A percentile compares a stretch with the other conserved stretches of the same genome.
These are phyloP conservation scores for Heliconius eleuchia DNA, from an alignment of 1,140 invertebrate genomes.

Conservation along the genomic window DNA sequence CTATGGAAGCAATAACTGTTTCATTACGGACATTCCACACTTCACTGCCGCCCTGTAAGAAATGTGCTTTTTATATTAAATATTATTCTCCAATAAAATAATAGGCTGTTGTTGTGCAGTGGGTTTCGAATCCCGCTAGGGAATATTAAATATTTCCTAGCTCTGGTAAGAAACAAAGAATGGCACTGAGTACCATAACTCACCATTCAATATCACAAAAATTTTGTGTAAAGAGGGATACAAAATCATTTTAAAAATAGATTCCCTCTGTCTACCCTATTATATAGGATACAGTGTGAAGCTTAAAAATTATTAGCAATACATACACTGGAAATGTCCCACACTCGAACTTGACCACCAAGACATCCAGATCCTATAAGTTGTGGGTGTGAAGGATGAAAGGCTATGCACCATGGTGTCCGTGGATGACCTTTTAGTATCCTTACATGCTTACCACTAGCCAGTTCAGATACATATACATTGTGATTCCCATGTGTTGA, in stretches of 20 bases:
- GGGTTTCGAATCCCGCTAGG: no score
- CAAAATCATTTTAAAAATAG: no score
- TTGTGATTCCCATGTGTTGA: conserved; percentile 96
- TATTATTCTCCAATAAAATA: neutral
- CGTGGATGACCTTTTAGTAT: conserved; percentile 91
- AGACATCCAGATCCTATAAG: conserved; percentile 94
- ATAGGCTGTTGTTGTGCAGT: no score
- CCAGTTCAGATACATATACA: conserved; percentile 93
- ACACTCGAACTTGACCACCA: conserved; percentile 94
- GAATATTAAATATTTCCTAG: no score
- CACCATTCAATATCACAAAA: no score
- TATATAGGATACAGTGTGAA: no score
- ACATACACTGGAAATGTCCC: conserved; percentile 92
- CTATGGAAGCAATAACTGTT: conserved; percentile 91
- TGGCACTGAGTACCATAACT: no score
- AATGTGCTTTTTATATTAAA: neutral
- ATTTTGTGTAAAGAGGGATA: no score
- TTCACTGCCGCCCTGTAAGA: conserved; percentile 87
- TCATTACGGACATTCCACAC: conserved; percentile 88
- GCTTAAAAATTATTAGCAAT: neutral
- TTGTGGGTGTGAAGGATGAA: conserved; percentile 92
- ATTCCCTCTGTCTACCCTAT: no score
- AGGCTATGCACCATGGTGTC: conserved; percentile 96
- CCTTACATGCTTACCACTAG: conserved; percentile 89
- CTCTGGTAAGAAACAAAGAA: no score